Conservation (phyloP, 64 coral and sea anemone genomes). For the Orbicella faveolata region DNA sequence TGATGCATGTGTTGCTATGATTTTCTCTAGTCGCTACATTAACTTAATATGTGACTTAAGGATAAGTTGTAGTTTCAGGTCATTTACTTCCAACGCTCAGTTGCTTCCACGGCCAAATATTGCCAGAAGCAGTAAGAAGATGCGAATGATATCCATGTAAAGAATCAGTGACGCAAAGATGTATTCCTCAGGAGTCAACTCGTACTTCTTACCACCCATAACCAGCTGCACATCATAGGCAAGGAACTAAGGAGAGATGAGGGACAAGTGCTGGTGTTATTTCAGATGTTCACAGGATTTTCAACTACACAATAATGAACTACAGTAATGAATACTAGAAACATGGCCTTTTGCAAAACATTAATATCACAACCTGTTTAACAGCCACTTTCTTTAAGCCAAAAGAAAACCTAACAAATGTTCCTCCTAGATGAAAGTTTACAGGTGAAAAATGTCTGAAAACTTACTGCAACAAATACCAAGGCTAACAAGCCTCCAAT, state of each 20-base stretch:
- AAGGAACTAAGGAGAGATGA: conserved; percentile 72
- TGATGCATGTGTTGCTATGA: too few species aligned
- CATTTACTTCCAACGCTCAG: neutral
- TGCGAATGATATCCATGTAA: conserved; percentile 93
- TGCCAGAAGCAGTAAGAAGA: conserved; percentile 85
- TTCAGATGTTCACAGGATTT: neutral
- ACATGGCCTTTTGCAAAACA: too few species aligned
- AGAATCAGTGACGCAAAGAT: conserved; percentile 89
- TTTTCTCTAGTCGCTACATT: too few species aligned
- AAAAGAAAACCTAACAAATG: too few species aligned
- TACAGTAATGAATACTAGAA: too few species aligned
- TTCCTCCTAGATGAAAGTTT: too few species aligned
- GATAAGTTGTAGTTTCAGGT: neutral
- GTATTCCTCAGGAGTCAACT: conserved; percentile 96
- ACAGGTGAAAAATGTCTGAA: too few species aligned
- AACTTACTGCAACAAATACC: conserved; percentile 91
- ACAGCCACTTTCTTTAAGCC: too few species aligned
- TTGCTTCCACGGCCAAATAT: conserved; percentile 78
- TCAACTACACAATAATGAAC: too few species aligned
- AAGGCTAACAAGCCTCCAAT: conserved; percentile 88
- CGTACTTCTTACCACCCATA: conserved; percentile 96
- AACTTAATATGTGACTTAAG: too few species aligned
- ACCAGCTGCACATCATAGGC: conserved; percentile 93
- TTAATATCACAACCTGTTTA: too few species aligned
- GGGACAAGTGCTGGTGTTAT: neutral